Evolutionary conservation across 2,113 vertebrate species (phyloP), one percentile per base, ranked within the genome.

Genomic region (Rhinogobius similis): DNA sequence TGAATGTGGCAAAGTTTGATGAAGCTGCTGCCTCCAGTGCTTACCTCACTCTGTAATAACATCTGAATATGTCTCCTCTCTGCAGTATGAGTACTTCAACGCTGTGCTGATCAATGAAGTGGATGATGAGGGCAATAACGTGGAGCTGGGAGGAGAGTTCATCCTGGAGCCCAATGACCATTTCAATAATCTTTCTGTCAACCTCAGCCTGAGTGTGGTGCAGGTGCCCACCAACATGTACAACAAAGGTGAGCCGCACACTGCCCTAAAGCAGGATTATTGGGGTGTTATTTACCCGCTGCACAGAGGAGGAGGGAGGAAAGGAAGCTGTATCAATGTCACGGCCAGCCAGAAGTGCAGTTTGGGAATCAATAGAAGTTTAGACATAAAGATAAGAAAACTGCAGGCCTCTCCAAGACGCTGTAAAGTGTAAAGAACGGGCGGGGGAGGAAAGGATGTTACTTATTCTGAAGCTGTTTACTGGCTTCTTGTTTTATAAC

Each of bases 211-310:
- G 87, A 99, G 97, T 39, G 97, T 97, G 0, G 97, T 99, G 74
- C 97, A 99, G 90, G 97, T 99, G 56, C 97, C 97, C 81, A 99
- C 97, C 32, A 99, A 98, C 86, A 98, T 98, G 95, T 99, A 99
- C 90, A 99, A 98, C 86, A 98, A 99, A 94, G 92, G 92, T 93
- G 75, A 63, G 62, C 10, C 3, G 39, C 36, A 43, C 62, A 43
- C 11, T 12, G 21, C 62, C 55, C 26, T 10, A 10, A 23, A 11
- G 62, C 20, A 5, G 21, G 62, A 18, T 63, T 63, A 41, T 63
- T 13, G 16, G 62, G 39, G 53, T 18, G 38, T 69, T 76, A 43
- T 75, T 78, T 55, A 76, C 53, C 52, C 29, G 13, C 69, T 53
- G 67, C 69, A 46, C 65, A 26, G 79, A 77, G 70, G 64, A 66